Base-by-base conservation (phyloP, 2,888 invertebrate species). In the Scrobipalpa atriplicella region DNA sequence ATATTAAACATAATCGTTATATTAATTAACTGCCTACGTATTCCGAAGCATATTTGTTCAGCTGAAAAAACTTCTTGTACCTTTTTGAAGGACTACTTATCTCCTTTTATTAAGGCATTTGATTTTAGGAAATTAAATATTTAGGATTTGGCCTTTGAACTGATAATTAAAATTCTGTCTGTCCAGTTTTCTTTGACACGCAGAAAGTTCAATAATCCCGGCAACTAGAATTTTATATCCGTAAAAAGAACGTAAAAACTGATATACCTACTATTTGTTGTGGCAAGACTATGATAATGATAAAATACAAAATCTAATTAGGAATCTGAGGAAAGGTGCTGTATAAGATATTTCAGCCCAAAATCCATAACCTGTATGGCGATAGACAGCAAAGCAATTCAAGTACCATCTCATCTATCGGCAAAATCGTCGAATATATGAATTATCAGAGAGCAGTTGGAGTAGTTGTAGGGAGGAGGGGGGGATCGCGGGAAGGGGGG, bases 381-480 rank as follows among this genome's bases (percentile, higher is more conserved):
- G 68, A 66, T 64, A 64, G 66, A 52, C 62, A 67, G 66, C 63
- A 67, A 70, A 69, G 67, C 63, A 68, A 70, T 69, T 69, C 66
- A 65, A 70, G 68, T 52, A 64, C 56, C 47, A 69, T 71, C 73
- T 69, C 70, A 72, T 74, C 70, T 69, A 69, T 69, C 69, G 74
- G 72, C 72, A 70, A 75, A 78, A 76, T 78, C 75, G 78, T 73
- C 73, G 76, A 79, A 78, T 80, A 78, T 78, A 80, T 78, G 82
- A 79, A 77, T 79, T 78, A 80, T 80, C 75, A 73, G 77, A 77
- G 77, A 75, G 76, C 75, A 75, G 78, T 72, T 75, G 75, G 78
- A 78, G 78, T 75, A 78, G 78, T 76, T 75, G 70, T 68, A 60
- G 56, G 68, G 69, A 64, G 68, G 63, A 18, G 64, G 52, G 29